phyloP scores from a whole-genome alignment of 2,113 vertebrate genomes.

The Anarhynchus alexandrinus region DNA sequence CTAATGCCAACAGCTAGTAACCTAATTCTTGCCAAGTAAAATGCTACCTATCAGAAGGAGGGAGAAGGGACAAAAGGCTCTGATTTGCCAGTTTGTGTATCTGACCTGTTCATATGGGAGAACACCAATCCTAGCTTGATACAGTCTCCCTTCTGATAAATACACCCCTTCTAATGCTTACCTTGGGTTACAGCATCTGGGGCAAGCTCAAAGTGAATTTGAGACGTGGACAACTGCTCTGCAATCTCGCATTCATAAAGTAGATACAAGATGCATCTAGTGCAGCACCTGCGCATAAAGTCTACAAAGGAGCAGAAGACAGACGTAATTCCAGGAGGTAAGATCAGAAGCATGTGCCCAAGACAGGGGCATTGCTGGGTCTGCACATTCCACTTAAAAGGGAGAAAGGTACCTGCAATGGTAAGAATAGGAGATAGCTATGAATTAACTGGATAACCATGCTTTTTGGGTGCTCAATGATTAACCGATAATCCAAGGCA shows the following conservation, averaged over 20 bases:
- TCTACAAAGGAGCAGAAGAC: background rate
- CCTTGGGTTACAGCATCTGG: background rate
- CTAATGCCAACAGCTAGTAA: background rate
- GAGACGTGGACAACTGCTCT: background rate
- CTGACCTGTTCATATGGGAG: background rate
- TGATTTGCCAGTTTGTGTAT: background rate
- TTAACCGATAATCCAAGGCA: background rate
- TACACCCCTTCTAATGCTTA: background rate
- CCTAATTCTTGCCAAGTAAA: background rate
- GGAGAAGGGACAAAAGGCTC: background rate
- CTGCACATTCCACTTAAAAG: background rate
- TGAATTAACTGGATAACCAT: background rate
- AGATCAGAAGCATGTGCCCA: background rate
- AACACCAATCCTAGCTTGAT: background rate
- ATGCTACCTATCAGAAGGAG: background rate
- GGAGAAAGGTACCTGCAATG: no score
- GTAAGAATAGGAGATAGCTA: background rate
- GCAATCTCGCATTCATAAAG: background rate
- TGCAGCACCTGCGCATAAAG: fast-evolving
- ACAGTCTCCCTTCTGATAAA: background rate
- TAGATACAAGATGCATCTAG: background rate
- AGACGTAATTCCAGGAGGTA: background rate
- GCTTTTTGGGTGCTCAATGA: background rate
- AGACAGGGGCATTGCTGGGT: background rate
- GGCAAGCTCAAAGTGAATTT: background rate